Base-by-base conservation (phyloP, 1,140 invertebrate genomes). In the Macrobrachium nipponense region DNA sequence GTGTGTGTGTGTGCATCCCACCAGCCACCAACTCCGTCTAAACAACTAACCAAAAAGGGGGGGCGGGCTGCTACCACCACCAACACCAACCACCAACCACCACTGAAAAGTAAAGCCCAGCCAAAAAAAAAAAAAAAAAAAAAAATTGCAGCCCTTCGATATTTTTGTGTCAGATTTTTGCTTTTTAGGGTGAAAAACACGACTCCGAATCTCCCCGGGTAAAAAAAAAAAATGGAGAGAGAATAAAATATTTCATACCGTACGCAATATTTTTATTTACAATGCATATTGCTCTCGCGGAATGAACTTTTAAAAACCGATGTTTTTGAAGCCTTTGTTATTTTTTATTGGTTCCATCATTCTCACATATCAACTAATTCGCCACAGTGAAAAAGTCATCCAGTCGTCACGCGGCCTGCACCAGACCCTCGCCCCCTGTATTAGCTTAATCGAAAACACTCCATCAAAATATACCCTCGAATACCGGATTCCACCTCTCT, bases 381-480 rank as follows among this genome's bases (percentile, higher is more conserved):
- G 81, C 81, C 81, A 82, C 81, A 76, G 70, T 75, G 81, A 82
- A 82, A 80, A 79, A 79, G 58, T 60, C 64, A 70, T 43, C 64
- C 58, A 59, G 75, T 51, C 73, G 82, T 84, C 75, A 84, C 75
- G 82, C 73, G 59, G 60, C 10, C 61, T 64, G 75, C 82, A 20
- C 77, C 83, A 79, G 61, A 72, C 76, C 76, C 83, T 86, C 83
- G 77, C 77, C 23, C 36, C 62, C n/a, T 70, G 81, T 82, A 82
- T 82, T 82, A 82, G 81, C 81, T 82, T 82, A 82, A 79, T 86
- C 83, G 82, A 84, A 84, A 84, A 84, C 82, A 84, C 82, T 84
- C 82, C 82, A 84, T 84, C 82, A 84, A 84, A 84, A 84, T 78
- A 84, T 78, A 84, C 82, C 82, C 58, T 20, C 75, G 20, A n/a